A percentile compares a stretch with the other conserved stretches of the same genome.
phyloP scores from a whole-genome alignment of 2,888 invertebrate genomes.

The Operophtera brumata region DNA sequence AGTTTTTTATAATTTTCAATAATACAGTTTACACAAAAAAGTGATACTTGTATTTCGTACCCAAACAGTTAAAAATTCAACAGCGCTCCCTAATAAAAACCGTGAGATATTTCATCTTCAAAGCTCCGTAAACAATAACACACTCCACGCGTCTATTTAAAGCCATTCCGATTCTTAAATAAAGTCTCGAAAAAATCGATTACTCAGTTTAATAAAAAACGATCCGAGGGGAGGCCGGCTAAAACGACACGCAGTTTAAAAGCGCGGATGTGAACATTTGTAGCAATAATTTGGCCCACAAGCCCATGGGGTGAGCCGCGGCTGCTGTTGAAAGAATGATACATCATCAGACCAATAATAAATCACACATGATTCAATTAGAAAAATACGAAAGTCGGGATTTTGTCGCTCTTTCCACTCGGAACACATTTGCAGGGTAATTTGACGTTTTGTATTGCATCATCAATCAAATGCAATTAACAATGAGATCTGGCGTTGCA shows the following conservation, averaged over 20 bases:
- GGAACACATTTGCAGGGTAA: constrained; percentile 66
- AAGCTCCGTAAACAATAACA: constrained; percentile 32
- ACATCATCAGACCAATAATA: constrained; percentile 80
- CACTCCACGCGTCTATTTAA: constrained; percentile 38
- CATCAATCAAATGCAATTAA: constrained; percentile 75
- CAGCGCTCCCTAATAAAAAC: constrained; percentile 10
- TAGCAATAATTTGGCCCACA: constrained; percentile 75
- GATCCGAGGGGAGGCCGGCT: constrained; percentile 54
- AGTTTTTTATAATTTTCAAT: not conserved
- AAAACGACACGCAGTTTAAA: constrained; percentile 64
- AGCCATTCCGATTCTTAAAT: constrained; percentile 46
- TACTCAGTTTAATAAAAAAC: constrained; percentile 69
- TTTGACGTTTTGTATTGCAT: constrained; percentile 72
- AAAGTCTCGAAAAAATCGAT: constrained; percentile 56
- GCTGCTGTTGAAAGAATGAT: constrained; percentile 79
- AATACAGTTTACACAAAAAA: not conserved
- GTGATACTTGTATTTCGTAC: not conserved
- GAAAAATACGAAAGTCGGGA: constrained; percentile 72
- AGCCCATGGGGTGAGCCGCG: constrained; percentile 72
- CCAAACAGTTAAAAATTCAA: not conserved
- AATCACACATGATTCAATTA: constrained; percentile 81
- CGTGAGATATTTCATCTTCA: constrained; percentile 34
- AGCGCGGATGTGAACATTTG: constrained; percentile 74
- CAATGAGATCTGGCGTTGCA: constrained; percentile 42
- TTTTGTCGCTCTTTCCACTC: constrained; percentile 60